A percentile compares a stretch with the other conserved stretches of the same genome.
phyloP scores from a whole-genome alignment of 2,113 vertebrate species.

The Dromaius novaehollandiae region DNA sequence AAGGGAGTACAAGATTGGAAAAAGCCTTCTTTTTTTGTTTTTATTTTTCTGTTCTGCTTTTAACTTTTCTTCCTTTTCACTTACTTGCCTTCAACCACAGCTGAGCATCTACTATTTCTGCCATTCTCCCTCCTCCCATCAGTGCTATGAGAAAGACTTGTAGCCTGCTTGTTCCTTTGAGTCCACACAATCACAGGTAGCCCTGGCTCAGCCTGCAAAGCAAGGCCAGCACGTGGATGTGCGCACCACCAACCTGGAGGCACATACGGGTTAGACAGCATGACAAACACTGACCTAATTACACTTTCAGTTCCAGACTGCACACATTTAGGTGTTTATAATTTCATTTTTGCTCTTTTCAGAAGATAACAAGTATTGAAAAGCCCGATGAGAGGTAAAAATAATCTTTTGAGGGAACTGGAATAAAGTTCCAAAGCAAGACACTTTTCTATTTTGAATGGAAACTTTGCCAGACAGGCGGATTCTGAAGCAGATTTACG shows the following conservation, averaged over 20 bases:
- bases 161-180: not conserved
- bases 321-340: not conserved
- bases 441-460: not conserved
- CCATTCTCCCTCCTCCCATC: not conserved
- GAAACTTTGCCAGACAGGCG: not conserved
- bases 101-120: not conserved
- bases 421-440: not conserved
- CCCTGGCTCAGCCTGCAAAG: not conserved
- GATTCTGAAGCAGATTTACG: not conserved
- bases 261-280: not conserved
- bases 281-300: not conserved
- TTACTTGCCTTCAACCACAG: fast-evolving
- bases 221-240: fast-evolving
- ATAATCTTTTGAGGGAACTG: not conserved
- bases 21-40: not conserved
- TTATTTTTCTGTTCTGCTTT: not conserved
- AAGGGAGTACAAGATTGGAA: not conserved
- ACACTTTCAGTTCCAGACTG: not conserved
- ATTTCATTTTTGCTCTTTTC: not conserved
- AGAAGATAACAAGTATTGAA: not conserved
- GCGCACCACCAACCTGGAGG: not conserved
- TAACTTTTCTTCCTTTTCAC: not conserved
- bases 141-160: not conserved
- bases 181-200: not conserved
- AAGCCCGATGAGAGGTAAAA: not conserved